Conservation (phyloP, 2,888 invertebrate species). For the Lamproptera curius region DNA sequence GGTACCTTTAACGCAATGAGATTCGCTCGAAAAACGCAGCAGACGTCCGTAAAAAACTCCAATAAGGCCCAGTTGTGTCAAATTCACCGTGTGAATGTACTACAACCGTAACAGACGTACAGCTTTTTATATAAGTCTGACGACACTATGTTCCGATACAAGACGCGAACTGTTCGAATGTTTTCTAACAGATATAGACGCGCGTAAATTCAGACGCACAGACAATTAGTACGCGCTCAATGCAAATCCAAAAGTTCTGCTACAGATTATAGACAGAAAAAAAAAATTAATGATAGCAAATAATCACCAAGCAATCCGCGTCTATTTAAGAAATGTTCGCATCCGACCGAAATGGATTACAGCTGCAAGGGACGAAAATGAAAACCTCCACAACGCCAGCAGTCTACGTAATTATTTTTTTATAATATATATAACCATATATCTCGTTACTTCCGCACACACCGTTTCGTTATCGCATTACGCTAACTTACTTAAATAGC, state of each 20-base stretch:
- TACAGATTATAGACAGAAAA: neutral
- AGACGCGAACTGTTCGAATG: conserved; percentile 9
- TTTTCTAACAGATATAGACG: neutral
- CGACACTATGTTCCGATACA: conserved; percentile 19
- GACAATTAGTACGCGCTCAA: too few species aligned
- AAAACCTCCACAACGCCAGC: conserved; percentile 36
- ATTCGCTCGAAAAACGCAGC: conserved; percentile 9
- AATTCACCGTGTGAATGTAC: conserved; percentile 1
- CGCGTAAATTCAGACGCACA: too few species aligned
- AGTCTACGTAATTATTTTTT: conserved; percentile 46
- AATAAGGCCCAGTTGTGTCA: conserved; percentile 8
- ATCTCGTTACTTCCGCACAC: conserved; percentile 44
- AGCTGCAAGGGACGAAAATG: conserved; percentile 30
- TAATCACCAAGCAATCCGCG: conserved; percentile 11
- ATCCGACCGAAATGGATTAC: conserved; percentile 29
- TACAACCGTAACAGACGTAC: neutral
- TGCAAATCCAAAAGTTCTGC: too few species aligned
- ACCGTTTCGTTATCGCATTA: conserved; percentile 42
- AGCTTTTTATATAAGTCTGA: neutral
- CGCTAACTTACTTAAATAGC: conserved; percentile 65
- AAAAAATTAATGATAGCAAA: too few species aligned
- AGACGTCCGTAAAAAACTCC: neutral
- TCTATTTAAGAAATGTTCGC: conserved; percentile 11
- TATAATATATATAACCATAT: conserved; percentile 34
- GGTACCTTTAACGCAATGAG: conserved; percentile 6